Conservation (phyloP, 2,797 vertebrate genomes). For the Brachymystax lenok region DNA sequence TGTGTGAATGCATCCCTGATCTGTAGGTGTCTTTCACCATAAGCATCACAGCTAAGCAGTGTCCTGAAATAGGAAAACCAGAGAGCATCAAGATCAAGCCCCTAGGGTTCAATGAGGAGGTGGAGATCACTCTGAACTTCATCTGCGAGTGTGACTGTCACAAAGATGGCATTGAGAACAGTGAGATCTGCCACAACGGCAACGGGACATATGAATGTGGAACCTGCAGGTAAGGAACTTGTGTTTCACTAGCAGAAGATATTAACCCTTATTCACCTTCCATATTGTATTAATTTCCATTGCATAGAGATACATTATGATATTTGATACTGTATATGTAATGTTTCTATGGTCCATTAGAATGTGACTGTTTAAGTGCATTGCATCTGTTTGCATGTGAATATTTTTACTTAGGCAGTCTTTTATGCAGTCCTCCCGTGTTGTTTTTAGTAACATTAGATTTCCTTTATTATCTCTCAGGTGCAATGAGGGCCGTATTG, state of each 20-base stretch:
- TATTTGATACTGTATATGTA: too few relatives aligned
- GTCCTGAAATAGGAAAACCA: conserved; percentile 79
- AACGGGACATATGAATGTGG: conserved; percentile 96
- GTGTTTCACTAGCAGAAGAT: neutral
- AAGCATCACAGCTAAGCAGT: conserved; percentile 88
- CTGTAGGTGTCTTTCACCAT: conserved; percentile 90
- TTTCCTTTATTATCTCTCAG: conserved; percentile 59
- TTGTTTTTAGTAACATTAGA: too few relatives aligned
- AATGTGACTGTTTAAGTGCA: too few relatives aligned
- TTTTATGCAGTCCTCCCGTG: conserved; percentile 76
- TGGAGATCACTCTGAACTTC: conserved; percentile 88
- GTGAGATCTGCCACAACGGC: conserved; percentile 80
- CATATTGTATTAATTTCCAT: too few relatives aligned
- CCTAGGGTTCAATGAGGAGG: conserved; percentile 94
- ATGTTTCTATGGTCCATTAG: too few relatives aligned
- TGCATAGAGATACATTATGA: too few relatives aligned
- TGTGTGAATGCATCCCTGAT: neutral
- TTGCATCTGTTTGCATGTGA: conserved; percentile 74
- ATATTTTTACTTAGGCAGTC: conserved; percentile 88
- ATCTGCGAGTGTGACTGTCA: conserved; percentile 94
- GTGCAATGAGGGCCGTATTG: conserved; percentile 92
- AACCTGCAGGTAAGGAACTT: conserved; percentile 89
- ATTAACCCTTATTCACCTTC: neutral
- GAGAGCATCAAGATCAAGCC: conserved; percentile 93
- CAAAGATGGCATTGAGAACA: conserved; percentile 75